Percentiles rank a stretch among this genome's conserved stretches.
These are phyloP conservation scores for Rosalia funebris DNA, from an alignment of 2,888 invertebrate species.

Conservation along the genomic window DNA sequence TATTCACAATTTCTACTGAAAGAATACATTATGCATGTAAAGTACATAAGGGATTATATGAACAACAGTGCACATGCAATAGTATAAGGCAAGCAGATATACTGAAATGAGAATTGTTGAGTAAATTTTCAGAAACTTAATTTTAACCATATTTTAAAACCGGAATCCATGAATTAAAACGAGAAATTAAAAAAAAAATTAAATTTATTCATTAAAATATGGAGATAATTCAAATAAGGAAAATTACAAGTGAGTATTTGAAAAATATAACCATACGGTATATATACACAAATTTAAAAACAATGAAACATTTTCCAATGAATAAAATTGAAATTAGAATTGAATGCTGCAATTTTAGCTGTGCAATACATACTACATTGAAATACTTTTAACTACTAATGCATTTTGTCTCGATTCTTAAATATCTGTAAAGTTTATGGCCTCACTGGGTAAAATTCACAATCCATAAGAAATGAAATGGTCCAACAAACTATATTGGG, in stretches of 20 bases:
- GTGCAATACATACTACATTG: conserved; percentile 22
- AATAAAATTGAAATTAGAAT: conserved; percentile 8
- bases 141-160: conserved; percentile 1
- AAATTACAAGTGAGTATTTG: conserved; percentile 19
- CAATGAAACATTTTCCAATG: conserved; percentile 7
- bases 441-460: too few relatives aligned
- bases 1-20: conserved; percentile 55
- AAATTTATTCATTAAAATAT: conserved; percentile 8
- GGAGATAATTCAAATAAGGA: not conserved
- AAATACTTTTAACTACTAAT: conserved; percentile 17
- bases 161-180: conserved; percentile 22
- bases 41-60: conserved; percentile 64
- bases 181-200: conserved; percentile 10
- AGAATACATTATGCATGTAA: conserved; percentile 48
- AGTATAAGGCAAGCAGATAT: conserved; percentile 44
- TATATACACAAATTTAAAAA: conserved; percentile 17
- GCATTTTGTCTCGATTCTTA: not conserved
- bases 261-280: conserved; percentile 13
- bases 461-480: too few relatives aligned
- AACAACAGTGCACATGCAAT: conserved; percentile 61
- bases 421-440: conserved; percentile 4
- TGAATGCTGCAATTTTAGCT: conserved; percentile 19
- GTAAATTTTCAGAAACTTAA: conserved; percentile 14
- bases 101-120: conserved; percentile 9
- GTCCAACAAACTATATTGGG: too few relatives aligned